These are phyloP conservation scores for Lasioglossum figueresi DNA, from an alignment of 2,888 invertebrate species.

Conservation along the genomic window DNA sequence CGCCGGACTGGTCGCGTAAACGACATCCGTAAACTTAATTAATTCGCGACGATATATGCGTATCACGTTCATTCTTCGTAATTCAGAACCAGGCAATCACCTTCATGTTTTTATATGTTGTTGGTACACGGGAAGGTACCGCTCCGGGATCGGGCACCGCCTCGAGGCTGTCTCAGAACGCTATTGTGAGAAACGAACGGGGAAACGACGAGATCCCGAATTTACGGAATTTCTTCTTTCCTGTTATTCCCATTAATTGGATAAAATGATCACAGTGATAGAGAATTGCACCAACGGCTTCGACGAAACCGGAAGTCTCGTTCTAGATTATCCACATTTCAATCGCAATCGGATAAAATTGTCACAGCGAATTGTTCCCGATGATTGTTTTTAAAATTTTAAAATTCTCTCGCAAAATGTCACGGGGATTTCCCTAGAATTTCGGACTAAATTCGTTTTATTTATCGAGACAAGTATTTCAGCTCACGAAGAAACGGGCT, in stretches of 20 bases:
- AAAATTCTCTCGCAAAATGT: too few species aligned
- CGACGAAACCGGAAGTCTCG: neutral
- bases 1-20: constrained; percentile 38
- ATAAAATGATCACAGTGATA: neutral
- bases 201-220: neutral
- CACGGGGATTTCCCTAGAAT: too few species aligned
- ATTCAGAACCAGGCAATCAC: constrained; percentile 59
- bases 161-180: neutral
- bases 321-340: neutral
- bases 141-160: constrained; percentile 27
- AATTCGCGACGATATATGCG: constrained; percentile 32
- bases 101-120: constrained; percentile 58
- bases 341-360: neutral
- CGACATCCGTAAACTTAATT: constrained; percentile 22
- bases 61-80: constrained; percentile 57
- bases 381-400: too few species aligned
- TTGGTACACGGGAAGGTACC: constrained; percentile 33
- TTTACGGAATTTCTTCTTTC: neutral
- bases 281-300: neutral
- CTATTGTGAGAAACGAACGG: neutral
- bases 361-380: too few species aligned
- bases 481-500: too few species aligned
- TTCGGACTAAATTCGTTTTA: neutral
- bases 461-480: neutral
- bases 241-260: neutral